Evolutionary conservation across 1,140 invertebrate genomes (phyloP), one percentile per base, ranked within the genome.

Genomic region (Tigriopus japonicus): DNA sequence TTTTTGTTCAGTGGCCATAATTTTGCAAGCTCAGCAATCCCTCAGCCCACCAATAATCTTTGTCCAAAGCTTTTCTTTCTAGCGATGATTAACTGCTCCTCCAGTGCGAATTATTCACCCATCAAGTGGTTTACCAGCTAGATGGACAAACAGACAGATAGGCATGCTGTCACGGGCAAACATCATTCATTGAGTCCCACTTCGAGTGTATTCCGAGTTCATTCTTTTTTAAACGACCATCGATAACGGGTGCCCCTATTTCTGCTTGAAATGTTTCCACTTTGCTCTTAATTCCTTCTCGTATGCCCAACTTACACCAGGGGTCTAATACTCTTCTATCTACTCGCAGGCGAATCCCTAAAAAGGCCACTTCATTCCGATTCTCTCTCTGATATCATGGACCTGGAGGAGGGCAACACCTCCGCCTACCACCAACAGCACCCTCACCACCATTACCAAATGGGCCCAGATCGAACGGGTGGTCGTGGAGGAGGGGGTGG

Each of bases 311-410:
- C 35, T 24, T 52, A 13, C 63, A 64, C n/a, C n/a, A 68, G 69
- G 55, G 70, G 71, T 56, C 70, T 69, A 62, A 64, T 67, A 35
- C 65, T 63, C 35, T 70, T 70, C 63, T 68, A 69, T 28, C 71
- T 72, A 66, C 28, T 28, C 52, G 24, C 76, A 83, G 84, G 84
- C 75, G 82, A 88, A 79, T 85, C 87, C 74, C 81, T 87, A 77
- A 88, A 88, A 77, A 86, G 87, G 54, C 68, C 83, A 69, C 86
- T 87, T 67, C 80, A 88, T 71, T 88, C 86, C 66, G 89, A 93
- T 72, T 92, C 87, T 61, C 87, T 87, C 66, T 93, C 89, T 65
- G 89, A 94, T 72, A 86, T 92, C 71, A 89, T 92, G 81, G 91
- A 94, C 73, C 79, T 93, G 72, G 90, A 93, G 68, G 89, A 94